These are phyloP conservation scores for Delphinapterus leucas DNA, from an alignment of 2,113 vertebrate genomes.

Conservation along the genomic window DNA sequence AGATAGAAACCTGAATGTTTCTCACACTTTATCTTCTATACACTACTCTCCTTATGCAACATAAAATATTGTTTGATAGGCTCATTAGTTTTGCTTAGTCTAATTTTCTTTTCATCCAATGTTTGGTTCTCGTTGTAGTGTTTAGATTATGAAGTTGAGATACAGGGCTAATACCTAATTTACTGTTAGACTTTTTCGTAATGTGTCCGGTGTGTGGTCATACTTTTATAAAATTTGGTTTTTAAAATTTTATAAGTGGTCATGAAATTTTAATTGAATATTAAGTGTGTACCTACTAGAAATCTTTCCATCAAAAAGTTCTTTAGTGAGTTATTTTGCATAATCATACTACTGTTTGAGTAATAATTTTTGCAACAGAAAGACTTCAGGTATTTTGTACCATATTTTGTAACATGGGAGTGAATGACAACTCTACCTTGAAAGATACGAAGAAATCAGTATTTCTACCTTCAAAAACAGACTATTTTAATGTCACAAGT, in stretches of 20 bases:
- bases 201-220: background rate
- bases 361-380: constrained; percentile 25
- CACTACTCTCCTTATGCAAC: background rate
- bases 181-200: background rate
- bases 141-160: constrained; percentile 19
- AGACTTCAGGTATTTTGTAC: constrained; percentile 23
- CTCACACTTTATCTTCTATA: background rate
- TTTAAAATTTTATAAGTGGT: constrained; percentile 47
- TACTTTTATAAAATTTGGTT: constrained; percentile 41
- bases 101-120: constrained; percentile 37
- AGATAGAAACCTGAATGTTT: constrained; percentile 31
- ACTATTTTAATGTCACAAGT: background rate
- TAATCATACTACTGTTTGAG: background rate
- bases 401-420: constrained; percentile 12
- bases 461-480: constrained; percentile 31
- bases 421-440: background rate
- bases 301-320: background rate
- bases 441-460: constrained; percentile 22
- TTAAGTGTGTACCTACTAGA: constrained; percentile 30
- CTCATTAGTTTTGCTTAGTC: constrained; percentile 32
- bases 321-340: constrained; percentile 36
- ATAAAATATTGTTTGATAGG: constrained; percentile 24
- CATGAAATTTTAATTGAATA: constrained; percentile 42
- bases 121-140: background rate
- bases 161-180: constrained; percentile 14